Conservation (phyloP, 2,888 invertebrate species). For the Hydroisotoma schaefferi region DNA sequence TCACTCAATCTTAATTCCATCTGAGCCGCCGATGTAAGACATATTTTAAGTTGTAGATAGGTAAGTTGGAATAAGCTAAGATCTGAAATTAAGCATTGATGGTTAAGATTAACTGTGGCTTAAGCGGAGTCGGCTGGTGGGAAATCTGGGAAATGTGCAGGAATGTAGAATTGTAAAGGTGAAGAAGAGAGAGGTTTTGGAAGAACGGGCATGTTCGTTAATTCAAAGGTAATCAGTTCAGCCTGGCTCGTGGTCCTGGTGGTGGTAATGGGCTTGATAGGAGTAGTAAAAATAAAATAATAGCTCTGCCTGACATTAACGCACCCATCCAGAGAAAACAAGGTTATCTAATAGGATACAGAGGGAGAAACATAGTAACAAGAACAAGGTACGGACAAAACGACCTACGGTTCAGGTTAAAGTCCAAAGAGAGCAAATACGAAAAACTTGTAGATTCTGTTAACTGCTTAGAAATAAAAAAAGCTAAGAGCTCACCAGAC, state of each 20-base stretch:
- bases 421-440: too few species aligned
- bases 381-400: not conserved
- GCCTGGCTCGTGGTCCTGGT: too few species aligned
- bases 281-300: conserved; percentile 41
- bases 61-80: too few species aligned
- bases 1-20: too few species aligned
- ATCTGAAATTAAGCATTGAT: not conserved
- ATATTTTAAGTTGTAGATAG: too few species aligned
- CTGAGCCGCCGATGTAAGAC: too few species aligned
- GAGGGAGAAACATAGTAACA: conserved; percentile 15
- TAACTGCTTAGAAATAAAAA: too few species aligned
- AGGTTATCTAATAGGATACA: conserved; percentile 33
- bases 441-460: too few species aligned
- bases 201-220: conserved; percentile 2
- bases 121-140: not conserved
- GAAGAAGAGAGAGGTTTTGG: not conserved
- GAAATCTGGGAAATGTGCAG: not conserved
- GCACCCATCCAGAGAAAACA: conserved; percentile 31
- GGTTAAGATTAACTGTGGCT: not conserved
- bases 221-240: conserved; percentile 8
- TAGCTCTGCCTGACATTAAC: conserved; percentile 37
- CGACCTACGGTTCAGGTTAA: too few species aligned
- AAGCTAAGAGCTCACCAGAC: too few species aligned
- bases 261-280: conserved; percentile 36
- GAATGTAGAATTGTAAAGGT: not conserved